Evolutionary conservation across 1,140 invertebrate genomes (phyloP), one percentile per base, ranked within the genome.

Genomic region (Pachypeltis micranthus): DNA sequence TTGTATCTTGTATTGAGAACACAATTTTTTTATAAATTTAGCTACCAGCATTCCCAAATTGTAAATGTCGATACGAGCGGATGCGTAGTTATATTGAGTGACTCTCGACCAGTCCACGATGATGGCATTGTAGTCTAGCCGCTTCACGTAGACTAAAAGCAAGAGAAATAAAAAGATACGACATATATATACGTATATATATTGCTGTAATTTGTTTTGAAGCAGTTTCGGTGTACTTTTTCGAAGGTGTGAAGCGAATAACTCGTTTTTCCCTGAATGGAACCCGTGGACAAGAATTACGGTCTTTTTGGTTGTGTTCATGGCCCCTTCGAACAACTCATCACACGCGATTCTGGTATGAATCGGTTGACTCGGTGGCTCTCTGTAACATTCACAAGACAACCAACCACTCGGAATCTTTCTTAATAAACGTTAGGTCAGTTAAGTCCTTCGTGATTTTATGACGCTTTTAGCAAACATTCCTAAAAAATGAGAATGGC

Each of bases 111-210:
- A 87, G 63, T 86, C 81, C 0, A 87, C 74, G 21, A 78, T 72
- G 62, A 87, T 80, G 1, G 86, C 76, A 66, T 85, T 85, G 12
- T 78, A 77, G 66, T 83, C 75, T 0, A 70, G 74, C n/a, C 68
- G 69, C 19, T 70, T 66, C 1, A 85, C 69, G 69, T 83, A 85
- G 44, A 79, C 81, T 72, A 39, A 19, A 61, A 31, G 44, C 54
- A 56, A 29, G 29, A 28, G 47, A 61, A 31, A 39, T 39, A 7
- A 39, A 39, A 39, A 39, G 7, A 7, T 39, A 39, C 7, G 16
- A 10, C 7, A 39, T 39, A 39, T 39, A 10, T 7, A 16, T 39
- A 10, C 7, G 31, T 10, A 39, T 39, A 39, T 10, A 16, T 10
- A 7, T 39, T n/a, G n/a, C n/a, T n/a, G n/a, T n/a, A n/a, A n/a